Evolutionary conservation across 2,888 invertebrate genomes (phyloP), one percentile per base, ranked within the genome.

Genomic region (Himalopsyche japonica): DNA sequence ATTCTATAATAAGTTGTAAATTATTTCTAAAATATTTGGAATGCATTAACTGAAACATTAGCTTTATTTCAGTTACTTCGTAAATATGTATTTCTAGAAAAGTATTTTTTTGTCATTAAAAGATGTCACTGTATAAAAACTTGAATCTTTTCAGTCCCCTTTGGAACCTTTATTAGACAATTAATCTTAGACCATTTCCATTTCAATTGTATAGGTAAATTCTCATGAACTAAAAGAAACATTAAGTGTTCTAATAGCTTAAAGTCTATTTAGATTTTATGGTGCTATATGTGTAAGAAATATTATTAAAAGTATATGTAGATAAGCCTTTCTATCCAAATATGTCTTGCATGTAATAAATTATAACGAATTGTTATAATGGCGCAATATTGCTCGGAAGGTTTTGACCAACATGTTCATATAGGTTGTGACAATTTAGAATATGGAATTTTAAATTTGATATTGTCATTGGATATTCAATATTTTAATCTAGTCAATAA

Each of bases 281-380:
- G 83, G 83, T 83, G 83, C 83, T 83, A 83, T 82, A 57, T 79
- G 32, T 49, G 20, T 79, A 79, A 79, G 79, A 43, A 48, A 20
- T 76, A 80, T 76, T 30, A 64, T 80, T 70, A 49, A 70, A 32
- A 47, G 70, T 32, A 77, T 80, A 30, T 27, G 83, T 83, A 83
- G 80, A 83, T 80, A 83, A 80, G 83, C 83, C 83, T 83, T 83
- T 83, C 34, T 30, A 83, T 70, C 30, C 37, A 32, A 83, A 76
- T 32, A 83, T 27, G 48, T 18, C 27, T 64, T 82, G 77, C 57
- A 49, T 82, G 48, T 34, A 78, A 77, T 34, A 49, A 48, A 49
- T 30, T 48, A 76, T 76, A 30, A 30, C 15, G 10, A 76, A 81
- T 70, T 76, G 48, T 81, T 81, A 76, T 76, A 18, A 81, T 76